Conservation (phyloP, 2,797 vertebrate species). For the Tamandua tetradactyla region DNA sequence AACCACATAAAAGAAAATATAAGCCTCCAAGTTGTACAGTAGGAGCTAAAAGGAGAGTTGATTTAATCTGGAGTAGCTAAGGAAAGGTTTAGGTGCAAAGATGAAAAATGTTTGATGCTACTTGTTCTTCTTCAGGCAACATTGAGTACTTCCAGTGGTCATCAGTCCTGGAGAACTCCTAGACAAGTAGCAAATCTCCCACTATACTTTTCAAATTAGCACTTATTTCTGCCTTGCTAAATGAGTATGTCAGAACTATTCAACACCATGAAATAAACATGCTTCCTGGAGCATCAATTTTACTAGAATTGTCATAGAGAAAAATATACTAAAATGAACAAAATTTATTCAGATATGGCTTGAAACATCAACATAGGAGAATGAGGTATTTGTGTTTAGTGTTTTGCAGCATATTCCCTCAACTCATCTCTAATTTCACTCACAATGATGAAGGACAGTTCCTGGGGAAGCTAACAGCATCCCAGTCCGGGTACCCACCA, state of each 20-base stretch:
- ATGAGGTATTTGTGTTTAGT: background rate
- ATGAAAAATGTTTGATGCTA: background rate
- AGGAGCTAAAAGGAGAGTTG: background rate
- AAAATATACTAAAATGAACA: background rate
- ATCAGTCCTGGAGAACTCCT: background rate
- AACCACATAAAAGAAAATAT: background rate
- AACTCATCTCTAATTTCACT: background rate
- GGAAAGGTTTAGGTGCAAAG: background rate
- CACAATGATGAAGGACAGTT: background rate
- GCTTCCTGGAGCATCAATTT: background rate
- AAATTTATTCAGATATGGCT: background rate
- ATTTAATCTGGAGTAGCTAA: background rate
- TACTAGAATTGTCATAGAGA: background rate
- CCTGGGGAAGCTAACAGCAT: background rate
- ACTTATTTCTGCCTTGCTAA: background rate
- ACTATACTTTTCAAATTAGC: background rate
- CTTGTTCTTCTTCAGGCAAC: background rate
- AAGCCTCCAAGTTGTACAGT: background rate
- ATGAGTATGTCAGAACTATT: background rate
- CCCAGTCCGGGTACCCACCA: background rate
- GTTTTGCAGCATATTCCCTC: background rate
- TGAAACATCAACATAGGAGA: background rate
- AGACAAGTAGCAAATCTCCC: background rate
- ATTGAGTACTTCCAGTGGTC: background rate
- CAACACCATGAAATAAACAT: background rate